Evolutionary conservation across 2,888 invertebrate species (phyloP), one percentile per base, ranked within the genome.

Genomic region (Andrena flavipes): DNA sequence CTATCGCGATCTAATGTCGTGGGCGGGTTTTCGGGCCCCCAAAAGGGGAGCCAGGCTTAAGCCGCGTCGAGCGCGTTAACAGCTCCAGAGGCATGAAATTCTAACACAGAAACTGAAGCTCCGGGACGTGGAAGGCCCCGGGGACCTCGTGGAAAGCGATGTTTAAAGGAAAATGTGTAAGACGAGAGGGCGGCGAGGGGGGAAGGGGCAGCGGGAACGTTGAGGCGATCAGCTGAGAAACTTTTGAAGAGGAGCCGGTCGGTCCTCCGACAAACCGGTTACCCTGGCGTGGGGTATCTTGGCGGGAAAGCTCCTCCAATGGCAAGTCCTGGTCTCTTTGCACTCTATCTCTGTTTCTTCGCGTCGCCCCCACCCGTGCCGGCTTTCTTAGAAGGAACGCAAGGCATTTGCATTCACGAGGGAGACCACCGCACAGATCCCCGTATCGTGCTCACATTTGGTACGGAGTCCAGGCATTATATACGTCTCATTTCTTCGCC

Each of bases 241-340:
- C 33, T 35, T 72, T 70, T 60, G 26, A 35, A 78, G 64, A 68
- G 71, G 75, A 75, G 67, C 65, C 51, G 49, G 48, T n/a, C 42
- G 70, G 26, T 64, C 70, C 29, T 64, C 16, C 64, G 23, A 30
- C 30, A 80, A 85, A 88, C 89, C 85, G 87, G 88, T 86, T 84
- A 80, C 48, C 80, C 75, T 76, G 49, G 42, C 75, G 63, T 73
- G 82, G 83, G 75, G 68, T 51, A 71, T 82, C 79, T 90, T 90
- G 90, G 90, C 90, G 90, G 90, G 90, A 90, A 90, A 88, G 76
- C 64, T 71, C 77, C 70, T 60, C 90, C 90, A 90, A 90, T 90
- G 65, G 56, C 64, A 35, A 59, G 35, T 70, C 71, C 23, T 20
- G n/a, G 10, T 42, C 35, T 26, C 23, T 59, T 30, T 49, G 42